These are phyloP conservation scores for Lottia gigantea DNA, from an alignment of 2,888 invertebrate species.

Conservation along the genomic window DNA sequence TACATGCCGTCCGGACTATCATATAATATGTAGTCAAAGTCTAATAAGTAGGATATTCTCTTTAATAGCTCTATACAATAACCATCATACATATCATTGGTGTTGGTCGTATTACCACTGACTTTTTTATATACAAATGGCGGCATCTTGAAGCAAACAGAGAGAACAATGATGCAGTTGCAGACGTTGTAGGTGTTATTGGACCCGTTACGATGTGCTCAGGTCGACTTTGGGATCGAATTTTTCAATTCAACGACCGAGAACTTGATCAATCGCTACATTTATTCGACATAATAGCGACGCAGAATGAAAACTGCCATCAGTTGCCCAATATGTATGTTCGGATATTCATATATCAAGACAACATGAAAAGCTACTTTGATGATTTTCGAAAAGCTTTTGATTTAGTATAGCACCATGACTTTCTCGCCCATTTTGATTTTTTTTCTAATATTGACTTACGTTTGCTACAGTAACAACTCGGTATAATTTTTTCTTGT, in stretches of 20 bases:
- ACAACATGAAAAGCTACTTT: too few species aligned
- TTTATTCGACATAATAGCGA: too few species aligned
- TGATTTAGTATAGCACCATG: too few species aligned
- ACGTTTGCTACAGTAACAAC: constrained; percentile 84
- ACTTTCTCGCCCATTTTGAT: too few species aligned
- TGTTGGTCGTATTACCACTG: constrained; percentile 25
- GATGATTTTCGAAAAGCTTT: too few species aligned
- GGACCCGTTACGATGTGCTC: not conserved
- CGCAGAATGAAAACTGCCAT: too few species aligned
- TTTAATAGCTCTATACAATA: constrained; percentile 95
- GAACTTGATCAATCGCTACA: too few species aligned
- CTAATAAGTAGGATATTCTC: constrained; percentile 81
- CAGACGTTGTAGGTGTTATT: not conserved
- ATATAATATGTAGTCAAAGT: constrained; percentile 82
- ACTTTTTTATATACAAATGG: constrained; percentile 70
- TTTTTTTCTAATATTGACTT: constrained; percentile 60
- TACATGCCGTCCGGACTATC: constrained; percentile 84
- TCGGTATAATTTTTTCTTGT: constrained; percentile 76
- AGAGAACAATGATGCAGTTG: not conserved
- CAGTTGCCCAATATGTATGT: too few species aligned
- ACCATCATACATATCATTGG: constrained; percentile 71
- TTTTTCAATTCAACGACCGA: too few species aligned
- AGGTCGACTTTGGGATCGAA: too few species aligned
- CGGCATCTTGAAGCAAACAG: constrained; percentile 65
- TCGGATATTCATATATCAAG: too few species aligned